These are phyloP conservation scores for Rhagophthalmus giganteus DNA, from an alignment of 2,888 invertebrate genomes.

Conservation along the genomic window DNA sequence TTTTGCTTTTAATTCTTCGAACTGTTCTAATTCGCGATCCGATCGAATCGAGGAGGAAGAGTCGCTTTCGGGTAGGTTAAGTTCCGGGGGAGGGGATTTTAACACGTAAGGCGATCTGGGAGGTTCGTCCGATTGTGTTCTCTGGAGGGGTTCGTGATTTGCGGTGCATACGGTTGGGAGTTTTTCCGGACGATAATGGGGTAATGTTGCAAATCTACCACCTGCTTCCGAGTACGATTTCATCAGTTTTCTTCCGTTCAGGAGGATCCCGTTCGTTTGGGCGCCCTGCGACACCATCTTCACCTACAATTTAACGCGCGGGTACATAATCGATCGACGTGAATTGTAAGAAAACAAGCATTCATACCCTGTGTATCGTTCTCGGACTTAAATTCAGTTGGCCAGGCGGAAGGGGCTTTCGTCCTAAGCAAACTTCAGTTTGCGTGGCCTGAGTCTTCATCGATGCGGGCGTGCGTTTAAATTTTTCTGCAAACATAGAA, in stretches of 20 bases:
- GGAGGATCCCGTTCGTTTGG: slow-evolving; percentile 79
- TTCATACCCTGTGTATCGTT: slow-evolving; percentile 74
- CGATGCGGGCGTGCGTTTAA: slow-evolving; percentile 76
- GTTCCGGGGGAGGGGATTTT: slow-evolving; percentile 58
- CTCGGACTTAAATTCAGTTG: slow-evolving; percentile 77
- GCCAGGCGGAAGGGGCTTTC: slow-evolving; percentile 71
- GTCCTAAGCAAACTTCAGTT: slow-evolving; percentile 75
- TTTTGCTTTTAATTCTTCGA: slow-evolving; percentile 59
- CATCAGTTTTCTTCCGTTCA: slow-evolving; percentile 74
- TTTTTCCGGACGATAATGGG: slow-evolving; percentile 47
- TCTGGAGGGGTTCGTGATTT: slow-evolving; percentile 76
- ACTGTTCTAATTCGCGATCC: slow-evolving; percentile 48
- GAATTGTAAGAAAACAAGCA: not conserved
- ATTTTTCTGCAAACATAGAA: slow-evolving; percentile 65
- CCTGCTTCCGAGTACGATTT: slow-evolving; percentile 84
- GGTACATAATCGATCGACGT: not conserved
- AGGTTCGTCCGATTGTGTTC: slow-evolving; percentile 85
- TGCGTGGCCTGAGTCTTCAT: slow-evolving; percentile 95
- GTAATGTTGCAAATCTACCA: slow-evolving; percentile 55
- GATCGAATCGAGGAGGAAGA: slow-evolving; percentile 49
- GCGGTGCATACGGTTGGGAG: slow-evolving; percentile 40
- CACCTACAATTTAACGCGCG: slow-evolving; percentile 57
- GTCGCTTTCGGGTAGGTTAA: slow-evolving; percentile 50
- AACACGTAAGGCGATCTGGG: slow-evolving; percentile 74
- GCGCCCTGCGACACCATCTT: slow-evolving; percentile 90